Base-by-base conservation (phyloP, 2,888 invertebrate genomes). In the Smittia aterrima region DNA sequence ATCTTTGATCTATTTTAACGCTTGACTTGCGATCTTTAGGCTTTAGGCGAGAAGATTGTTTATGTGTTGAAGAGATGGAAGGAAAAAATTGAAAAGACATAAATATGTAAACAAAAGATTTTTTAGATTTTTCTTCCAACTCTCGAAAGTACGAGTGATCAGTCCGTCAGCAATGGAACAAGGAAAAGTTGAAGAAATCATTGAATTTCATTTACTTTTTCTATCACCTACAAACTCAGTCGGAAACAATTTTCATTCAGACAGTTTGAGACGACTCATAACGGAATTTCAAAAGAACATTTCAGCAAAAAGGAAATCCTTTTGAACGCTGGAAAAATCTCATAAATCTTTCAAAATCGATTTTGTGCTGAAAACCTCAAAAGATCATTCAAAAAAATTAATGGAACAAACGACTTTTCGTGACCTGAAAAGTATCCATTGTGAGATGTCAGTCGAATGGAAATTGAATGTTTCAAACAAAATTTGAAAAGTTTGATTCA, bases 91-190 rank as follows among this genome's bases (percentile, higher is more conserved):
- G 70, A 70, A 70, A 32, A 70, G 70, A 70, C 70, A 70, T 53
- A 70, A 70, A 70, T 54, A 70, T 70, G 70, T 70, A 70, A 70
- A 70, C 70, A 70, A 70, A 70, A 25, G 53, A 25, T 25, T 16
- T 41, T 32, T 24, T 27, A 66, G 38, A 40, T 66, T 66, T 66
- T 66, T 40, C 40, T n/a, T 47, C n/a, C n/a, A 38, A 38, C 4
- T 47, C 47, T 2, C 11, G 47, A 47, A 47, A 47, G 47, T 47
- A n/a, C 16, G 47, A 13, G 58, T 4, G 24, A 20, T 47, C n/a
- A 47, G 3, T 47, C 11, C 18, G 53, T 13, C n/a, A 47, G 53
- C 11, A n/a, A 58, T 58, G 58, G 58, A 24, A 3, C 47, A 11
- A 2, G 2, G 16, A 47, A 11, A n/a, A 47, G 6, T 47, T n/a